Evolutionary conservation across 2,797 vertebrate genomes (phyloP).

Genomic region (Macroramphosus scolopax): DNA sequence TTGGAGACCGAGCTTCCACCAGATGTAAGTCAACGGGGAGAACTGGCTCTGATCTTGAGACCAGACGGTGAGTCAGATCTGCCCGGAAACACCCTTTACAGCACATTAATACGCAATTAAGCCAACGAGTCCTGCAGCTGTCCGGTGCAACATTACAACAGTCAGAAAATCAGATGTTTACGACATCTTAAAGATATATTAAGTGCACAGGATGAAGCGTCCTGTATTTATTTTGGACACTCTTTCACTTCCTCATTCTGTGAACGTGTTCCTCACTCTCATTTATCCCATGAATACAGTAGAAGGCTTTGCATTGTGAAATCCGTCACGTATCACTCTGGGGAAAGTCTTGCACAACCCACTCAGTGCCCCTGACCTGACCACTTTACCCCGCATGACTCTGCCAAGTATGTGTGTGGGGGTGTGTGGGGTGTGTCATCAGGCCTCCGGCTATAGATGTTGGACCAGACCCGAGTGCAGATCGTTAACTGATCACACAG

Average conservation of each 20-base stretch:
- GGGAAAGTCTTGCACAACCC: conserved; percentile 54
- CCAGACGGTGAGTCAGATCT: conserved; percentile 39
- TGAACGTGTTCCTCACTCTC: conserved; percentile 25
- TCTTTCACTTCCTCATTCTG: conserved; percentile 35
- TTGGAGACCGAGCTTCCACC: conserved; percentile 62
- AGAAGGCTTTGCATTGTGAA: conserved; percentile 47
- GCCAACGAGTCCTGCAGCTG: conserved; percentile 44
- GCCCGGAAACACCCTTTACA: conserved; percentile 42
- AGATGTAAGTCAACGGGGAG: conserved; percentile 45
- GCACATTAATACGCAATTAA: conserved; percentile 42
- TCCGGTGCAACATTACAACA: conserved; percentile 49
- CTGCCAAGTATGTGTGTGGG: conserved; percentile 43
- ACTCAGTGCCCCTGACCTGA: conserved; percentile 48
- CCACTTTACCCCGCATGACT: conserved; percentile 47
- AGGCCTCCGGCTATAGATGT: conserved; percentile 41
- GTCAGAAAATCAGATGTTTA: conserved; percentile 62
- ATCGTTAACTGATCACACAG: conserved; percentile 19
- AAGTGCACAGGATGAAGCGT: conserved; percentile 36
- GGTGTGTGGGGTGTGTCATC: conserved; percentile 35
- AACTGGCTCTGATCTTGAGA: conserved; percentile 50
- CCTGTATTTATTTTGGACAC: no score
- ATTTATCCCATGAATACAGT: conserved; percentile 32
- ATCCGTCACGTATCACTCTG: conserved; percentile 36
- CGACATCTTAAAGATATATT: conserved; percentile 37
- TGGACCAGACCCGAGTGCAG: conserved; percentile 32